Percentiles rank a stretch among this genome's conserved stretches.
Evolutionary conservation across 1,140 invertebrate genomes (phyloP).

Genomic region (Acromyrmex echinatior): DNA sequence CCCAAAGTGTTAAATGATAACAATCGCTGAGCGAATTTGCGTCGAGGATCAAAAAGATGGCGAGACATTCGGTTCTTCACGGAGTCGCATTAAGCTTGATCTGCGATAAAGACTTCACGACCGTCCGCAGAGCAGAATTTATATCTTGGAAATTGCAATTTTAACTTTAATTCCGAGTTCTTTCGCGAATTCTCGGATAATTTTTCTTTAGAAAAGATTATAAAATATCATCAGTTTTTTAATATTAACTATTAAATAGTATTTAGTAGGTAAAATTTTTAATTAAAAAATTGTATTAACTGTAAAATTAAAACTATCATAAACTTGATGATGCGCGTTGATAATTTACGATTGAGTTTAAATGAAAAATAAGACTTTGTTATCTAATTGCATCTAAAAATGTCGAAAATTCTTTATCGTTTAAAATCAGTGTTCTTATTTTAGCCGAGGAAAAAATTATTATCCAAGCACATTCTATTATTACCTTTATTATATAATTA

Average conservation of each 20-base stretch:
- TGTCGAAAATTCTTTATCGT: neutral
- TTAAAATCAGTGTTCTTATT: conserved; percentile 20
- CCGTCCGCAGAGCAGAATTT: conserved; percentile 16
- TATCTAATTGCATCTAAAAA: neutral
- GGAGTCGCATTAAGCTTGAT: conserved; percentile 50
- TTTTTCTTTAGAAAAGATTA: conserved; percentile 13
- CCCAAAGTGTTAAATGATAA: conserved; percentile 51
- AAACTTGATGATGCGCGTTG: no score
- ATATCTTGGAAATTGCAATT: conserved; percentile 51
- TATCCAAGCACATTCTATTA: neutral
- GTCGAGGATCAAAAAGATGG: conserved; percentile 36
- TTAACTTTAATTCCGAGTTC: conserved; percentile 41
- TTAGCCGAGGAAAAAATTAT: conserved; percentile 15
- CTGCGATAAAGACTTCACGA: conserved; percentile 43
- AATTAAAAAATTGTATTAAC: neutral
- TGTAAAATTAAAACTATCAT: no score
- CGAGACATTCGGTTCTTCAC: conserved; percentile 37
- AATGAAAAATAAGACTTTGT: conserved; percentile 1
- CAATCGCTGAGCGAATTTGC: conserved; percentile 51
- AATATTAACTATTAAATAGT: conserved; percentile 16
- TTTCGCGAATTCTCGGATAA: conserved; percentile 37
- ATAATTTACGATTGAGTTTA: neutral
- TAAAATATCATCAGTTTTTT: neutral
- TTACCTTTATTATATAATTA: conserved; percentile 26
- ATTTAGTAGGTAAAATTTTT: conserved; percentile 8